Percentiles rank a stretch among this genome's conserved stretches.
Conservation (phyloP, 2,113 vertebrate species). For the Rutilus rutilus region DNA sequence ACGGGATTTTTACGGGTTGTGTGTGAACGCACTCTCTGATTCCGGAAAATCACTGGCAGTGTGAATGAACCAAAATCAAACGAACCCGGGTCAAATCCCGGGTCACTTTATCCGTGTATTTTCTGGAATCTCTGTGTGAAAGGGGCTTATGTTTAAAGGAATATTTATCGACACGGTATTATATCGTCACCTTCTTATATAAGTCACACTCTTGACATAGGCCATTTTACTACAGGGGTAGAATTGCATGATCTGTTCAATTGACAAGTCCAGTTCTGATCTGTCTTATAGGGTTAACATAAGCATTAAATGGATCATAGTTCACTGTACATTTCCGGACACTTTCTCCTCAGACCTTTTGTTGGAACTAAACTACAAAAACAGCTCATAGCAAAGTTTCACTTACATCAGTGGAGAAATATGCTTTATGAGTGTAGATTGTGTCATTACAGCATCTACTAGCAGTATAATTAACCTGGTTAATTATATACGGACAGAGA, state of each 20-base stretch:
- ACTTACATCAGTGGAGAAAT: too few relatives aligned
- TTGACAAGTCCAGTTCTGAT: too few relatives aligned
- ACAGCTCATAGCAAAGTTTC: not conserved
- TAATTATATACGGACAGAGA: not conserved
- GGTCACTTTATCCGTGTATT: too few relatives aligned
- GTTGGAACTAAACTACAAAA: not conserved
- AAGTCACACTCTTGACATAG: too few relatives aligned
- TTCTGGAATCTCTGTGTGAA: too few relatives aligned
- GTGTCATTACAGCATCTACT: not conserved
- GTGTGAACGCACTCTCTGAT: too few relatives aligned
- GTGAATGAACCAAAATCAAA: too few relatives aligned
- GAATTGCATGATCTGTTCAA: not conserved
- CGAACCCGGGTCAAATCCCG: too few relatives aligned
- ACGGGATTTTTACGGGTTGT: too few relatives aligned
- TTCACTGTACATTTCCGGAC: not conserved
- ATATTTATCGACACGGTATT: not conserved
- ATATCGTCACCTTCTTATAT: not conserved
- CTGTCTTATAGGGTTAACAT: not conserved
- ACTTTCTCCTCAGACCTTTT: not conserved
- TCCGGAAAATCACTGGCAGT: too few relatives aligned
- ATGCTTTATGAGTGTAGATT: not conserved
- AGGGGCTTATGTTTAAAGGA: not conserved
- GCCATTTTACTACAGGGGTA: too few relatives aligned
- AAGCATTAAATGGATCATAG: not conserved
- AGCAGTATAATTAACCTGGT: not conserved